Evolutionary conservation across 1,140 invertebrate genomes (phyloP), one percentile per base, ranked within the genome.

Genomic region (Phortica variegata): DNA sequence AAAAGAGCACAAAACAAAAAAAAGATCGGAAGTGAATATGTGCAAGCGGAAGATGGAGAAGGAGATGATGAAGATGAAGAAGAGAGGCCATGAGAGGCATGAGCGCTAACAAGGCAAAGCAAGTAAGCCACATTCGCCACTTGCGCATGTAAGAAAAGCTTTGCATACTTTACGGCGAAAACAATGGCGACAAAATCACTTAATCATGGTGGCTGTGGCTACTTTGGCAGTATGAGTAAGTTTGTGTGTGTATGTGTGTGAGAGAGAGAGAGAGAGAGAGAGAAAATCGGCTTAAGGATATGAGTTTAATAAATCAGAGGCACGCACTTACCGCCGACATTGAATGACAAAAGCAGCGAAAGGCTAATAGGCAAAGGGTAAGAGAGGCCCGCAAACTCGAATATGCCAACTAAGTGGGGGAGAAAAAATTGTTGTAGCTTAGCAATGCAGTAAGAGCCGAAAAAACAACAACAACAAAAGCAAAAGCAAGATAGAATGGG

Each of bases 111-210:
- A 26, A 26, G 23, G 23, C 23, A 26, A 26, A 10, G n/a, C n/a
- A n/a, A n/a, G n/a, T n/a, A n/a, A 26, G 10, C 5, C 23, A 10
- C 23, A 26, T 26, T 6, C 23, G 23, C 23, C 23, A n/a, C n/a
- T n/a, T n/a, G 23, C 5, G 23, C 23, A 26, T 26, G 10, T 6
- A 26, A 5, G 23, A 26, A 26, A 26, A 26, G 23, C 23, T 26
- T 26, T 26, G 23, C 23, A 26, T 26, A 26, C 23, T 26, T 26
- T 13, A 36, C 29, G 49, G 54, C 54, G 52, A 62, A 63, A 70
- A 71, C 66, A 71, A 71, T 59, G 52, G 62, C 57, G 60, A 59
- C 43, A 56, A 71, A 65, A 71, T 66, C 66, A 68, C 66, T 71
- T 71, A 61, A 71, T 71, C 66, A 71, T 71, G 57, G 46, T 58